Percentiles rank a stretch among this genome's conserved stretches.
Evolutionary conservation across 2,888 invertebrate genomes (phyloP).

Genomic region (Apodemia mormo): DNA sequence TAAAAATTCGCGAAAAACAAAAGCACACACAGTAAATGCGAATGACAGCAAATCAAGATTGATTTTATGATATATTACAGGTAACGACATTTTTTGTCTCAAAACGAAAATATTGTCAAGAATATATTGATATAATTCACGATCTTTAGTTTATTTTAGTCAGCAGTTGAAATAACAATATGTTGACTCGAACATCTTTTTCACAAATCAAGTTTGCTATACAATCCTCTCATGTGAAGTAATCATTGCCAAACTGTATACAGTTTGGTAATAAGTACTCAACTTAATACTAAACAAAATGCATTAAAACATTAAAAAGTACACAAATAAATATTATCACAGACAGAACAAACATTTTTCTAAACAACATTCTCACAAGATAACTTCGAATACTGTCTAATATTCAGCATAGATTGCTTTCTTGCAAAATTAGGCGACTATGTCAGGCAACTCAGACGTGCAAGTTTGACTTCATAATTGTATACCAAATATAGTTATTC

Average conservation of each 20-base stretch:
- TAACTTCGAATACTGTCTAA: background rate
- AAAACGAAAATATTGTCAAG: no score
- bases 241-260: background rate
- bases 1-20: no score
- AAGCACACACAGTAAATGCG: no score
- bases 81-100: no score
- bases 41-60: no score
- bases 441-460: no score
- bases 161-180: no score
- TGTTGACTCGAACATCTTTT: no score
- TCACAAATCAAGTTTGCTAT: background rate
- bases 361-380: background rate
- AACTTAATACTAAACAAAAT: conserved; percentile 15
- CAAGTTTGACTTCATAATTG: background rate
- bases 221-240: background rate
- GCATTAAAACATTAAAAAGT: conserved; percentile 31
- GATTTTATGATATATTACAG: no score
- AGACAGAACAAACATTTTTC: conserved; percentile 10
- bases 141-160: no score
- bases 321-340: conserved; percentile 39
- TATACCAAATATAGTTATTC: background rate
- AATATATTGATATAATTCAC: no score
- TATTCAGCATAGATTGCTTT: background rate
- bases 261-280: background rate
- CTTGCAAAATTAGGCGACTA: no score